Conservation (phyloP, 2,797 vertebrate species). For the Gobio occitaniae region DNA sequence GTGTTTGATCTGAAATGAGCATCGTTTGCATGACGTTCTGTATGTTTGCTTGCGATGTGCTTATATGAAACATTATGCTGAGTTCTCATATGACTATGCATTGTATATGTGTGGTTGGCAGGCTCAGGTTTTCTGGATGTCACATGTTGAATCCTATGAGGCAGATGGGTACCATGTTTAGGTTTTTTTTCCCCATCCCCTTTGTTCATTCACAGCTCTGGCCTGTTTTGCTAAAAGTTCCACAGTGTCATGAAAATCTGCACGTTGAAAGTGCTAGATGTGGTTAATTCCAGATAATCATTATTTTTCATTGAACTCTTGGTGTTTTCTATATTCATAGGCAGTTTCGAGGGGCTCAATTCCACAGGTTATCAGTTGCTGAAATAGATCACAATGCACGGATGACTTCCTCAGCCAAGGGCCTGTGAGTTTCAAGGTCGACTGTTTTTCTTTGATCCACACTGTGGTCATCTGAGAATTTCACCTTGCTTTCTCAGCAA, state of each 20-base stretch:
- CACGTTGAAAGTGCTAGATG: conserved; percentile 22
- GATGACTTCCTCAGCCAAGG: conserved; percentile 48
- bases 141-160: not conserved
- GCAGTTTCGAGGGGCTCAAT: conserved; percentile 36
- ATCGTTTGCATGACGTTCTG: not conserved
- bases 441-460: conserved; percentile 36
- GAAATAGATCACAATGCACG: conserved; percentile 49
- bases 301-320: conserved; percentile 2
- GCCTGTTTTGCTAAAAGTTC: conserved; percentile 7
- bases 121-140: not conserved
- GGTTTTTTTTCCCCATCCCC: not conserved
- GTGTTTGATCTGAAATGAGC: not conserved
- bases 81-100: not conserved
- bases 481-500: conserved; percentile 59
- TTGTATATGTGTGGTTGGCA: not conserved
- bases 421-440: conserved; percentile 41
- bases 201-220: conserved; percentile 15
- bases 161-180: not conserved
- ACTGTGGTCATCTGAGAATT: conserved; percentile 37
- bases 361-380: conserved; percentile 43
- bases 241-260: conserved; percentile 10
- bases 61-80: not conserved
- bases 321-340: conserved; percentile 24
- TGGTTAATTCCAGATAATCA: conserved; percentile 31
- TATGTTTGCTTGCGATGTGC: not conserved